Conservation (phyloP, 1,140 invertebrate genomes). For the Whitmania pigra region DNA sequence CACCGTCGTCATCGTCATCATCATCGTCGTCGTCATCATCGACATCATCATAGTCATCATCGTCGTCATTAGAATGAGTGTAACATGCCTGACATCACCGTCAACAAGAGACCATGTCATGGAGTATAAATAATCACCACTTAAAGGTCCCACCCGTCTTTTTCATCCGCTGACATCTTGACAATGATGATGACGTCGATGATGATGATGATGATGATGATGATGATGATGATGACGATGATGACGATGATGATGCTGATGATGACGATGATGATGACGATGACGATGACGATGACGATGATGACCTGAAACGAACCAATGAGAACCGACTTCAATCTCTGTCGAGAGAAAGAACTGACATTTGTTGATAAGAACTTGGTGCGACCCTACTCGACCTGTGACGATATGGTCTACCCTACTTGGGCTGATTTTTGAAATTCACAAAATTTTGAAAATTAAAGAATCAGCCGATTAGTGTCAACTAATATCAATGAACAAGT, state of each 20-base stretch:
- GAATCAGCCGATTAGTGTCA: too few species aligned
- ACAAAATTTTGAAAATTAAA: too few species aligned
- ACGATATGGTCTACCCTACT: too few species aligned
- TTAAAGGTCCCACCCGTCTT: not conserved
- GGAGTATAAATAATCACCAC: constrained; percentile 4
- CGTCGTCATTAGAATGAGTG: too few species aligned
- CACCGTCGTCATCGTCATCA: too few species aligned
- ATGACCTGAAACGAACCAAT: not conserved
- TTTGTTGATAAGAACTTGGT: not conserved
- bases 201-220: not conserved
- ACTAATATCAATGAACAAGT: not conserved
- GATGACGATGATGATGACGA: not conserved
- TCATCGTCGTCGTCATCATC: too few species aligned
- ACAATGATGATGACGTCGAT: not conserved
- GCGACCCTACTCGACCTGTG: too few species aligned
- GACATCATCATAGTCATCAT: too few species aligned
- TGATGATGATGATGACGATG: not conserved
- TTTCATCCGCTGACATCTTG: not conserved
- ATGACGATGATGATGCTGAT: constrained; percentile 2
- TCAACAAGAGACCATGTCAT: not conserved
- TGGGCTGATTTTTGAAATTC: too few species aligned
- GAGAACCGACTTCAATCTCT: not conserved
- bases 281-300: constrained; percentile 2
- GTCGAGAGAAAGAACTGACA: not conserved
- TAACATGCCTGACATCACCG: too few species aligned